A percentile compares a stretch with the other conserved stretches of the same genome.
Conservation (phyloP, 2,888 invertebrate genomes). For the Habroteleia sp. region DNA sequence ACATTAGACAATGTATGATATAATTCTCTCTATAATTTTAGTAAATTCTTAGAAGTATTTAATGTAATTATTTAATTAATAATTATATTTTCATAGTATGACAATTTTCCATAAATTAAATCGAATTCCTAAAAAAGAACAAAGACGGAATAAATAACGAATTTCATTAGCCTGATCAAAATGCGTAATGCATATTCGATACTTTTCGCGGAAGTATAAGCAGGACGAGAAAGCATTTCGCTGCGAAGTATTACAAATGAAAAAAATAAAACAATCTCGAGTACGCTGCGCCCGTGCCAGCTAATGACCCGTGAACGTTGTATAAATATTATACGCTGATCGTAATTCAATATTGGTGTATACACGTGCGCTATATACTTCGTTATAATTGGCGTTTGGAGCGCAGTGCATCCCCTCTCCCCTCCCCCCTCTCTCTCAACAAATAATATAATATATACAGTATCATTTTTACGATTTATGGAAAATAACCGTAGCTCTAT, state of each 20-base stretch:
- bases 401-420: constrained; percentile 33
- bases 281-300: constrained; percentile 44
- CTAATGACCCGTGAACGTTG: constrained; percentile 65
- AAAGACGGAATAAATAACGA: constrained; percentile 1
- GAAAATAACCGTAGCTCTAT: constrained; percentile 25
- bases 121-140: too few species aligned
- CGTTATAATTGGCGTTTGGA: constrained; percentile 43
- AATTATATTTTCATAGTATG: too few species aligned
- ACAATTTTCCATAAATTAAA: too few species aligned
- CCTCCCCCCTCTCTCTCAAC: too few species aligned
- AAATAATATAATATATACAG: constrained; percentile 45
- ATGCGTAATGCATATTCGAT: constrained; percentile 31
- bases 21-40: too few species aligned
- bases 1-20: too few species aligned
- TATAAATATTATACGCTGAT: constrained; percentile 53
- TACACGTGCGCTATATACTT: constrained; percentile 18
- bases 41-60: too few species aligned
- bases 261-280: constrained; percentile 23
- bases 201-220: constrained; percentile 34
- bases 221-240: constrained; percentile 18
- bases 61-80: too few species aligned
- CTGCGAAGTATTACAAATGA: constrained; percentile 19
- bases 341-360: constrained; percentile 50
- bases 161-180: constrained; percentile 9
- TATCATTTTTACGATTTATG: constrained; percentile 40